These are phyloP conservation scores for Puffinus mauretanicus DNA, from an alignment of 2,113 vertebrate species.

Conservation along the genomic window DNA sequence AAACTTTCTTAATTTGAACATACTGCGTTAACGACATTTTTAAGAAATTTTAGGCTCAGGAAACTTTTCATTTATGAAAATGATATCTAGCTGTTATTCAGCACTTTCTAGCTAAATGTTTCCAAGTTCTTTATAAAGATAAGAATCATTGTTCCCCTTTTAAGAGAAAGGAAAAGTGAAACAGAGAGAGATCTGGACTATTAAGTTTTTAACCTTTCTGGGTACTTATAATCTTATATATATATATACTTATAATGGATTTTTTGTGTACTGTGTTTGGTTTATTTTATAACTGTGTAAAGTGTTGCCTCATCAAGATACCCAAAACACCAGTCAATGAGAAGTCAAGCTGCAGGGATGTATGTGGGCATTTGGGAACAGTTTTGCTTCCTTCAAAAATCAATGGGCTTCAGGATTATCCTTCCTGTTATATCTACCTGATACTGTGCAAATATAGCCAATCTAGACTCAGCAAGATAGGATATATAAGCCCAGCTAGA, in stretches of 20 bases:
- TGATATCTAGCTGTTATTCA: background rate
- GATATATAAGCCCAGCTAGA: background rate
- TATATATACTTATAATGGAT: no score
- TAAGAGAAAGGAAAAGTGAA: background rate
- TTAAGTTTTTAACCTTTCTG: background rate
- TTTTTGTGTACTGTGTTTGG: background rate
- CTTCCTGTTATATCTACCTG: background rate
- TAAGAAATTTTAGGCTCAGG: background rate
- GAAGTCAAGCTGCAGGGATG: background rate
- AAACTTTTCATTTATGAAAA: background rate
- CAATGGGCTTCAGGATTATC: background rate
- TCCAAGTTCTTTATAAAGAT: background rate
- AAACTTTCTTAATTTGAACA: background rate
- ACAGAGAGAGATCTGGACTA: background rate
- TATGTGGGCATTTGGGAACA: background rate
- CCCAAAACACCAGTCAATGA: background rate
- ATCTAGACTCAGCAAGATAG: background rate
- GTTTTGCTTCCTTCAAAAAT: background rate
- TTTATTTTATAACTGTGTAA: background rate
- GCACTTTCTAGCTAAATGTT: background rate
- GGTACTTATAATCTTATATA: background rate
- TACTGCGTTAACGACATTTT: background rate
- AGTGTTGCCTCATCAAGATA: background rate
- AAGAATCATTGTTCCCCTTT: background rate
- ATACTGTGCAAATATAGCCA: background rate